Evolutionary conservation across 2,888 invertebrate species (phyloP).

Genomic region (Hirtodrosophila trivittata): DNA sequence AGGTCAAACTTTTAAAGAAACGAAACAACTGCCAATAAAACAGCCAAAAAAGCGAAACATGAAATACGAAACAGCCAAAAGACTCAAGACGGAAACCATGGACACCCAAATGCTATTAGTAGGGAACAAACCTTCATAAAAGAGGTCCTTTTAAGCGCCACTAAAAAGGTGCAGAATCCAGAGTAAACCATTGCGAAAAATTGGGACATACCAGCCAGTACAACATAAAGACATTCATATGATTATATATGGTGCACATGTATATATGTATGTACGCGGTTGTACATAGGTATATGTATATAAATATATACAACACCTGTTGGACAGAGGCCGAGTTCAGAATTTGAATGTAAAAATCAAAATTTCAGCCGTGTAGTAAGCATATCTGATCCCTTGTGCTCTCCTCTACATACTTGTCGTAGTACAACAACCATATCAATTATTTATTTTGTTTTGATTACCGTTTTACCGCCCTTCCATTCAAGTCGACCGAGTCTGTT

Average conservation of each 20-base stretch:
- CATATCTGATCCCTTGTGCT: constrained; percentile 26
- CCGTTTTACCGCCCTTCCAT: constrained; percentile 23
- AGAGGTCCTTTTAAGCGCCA: no score
- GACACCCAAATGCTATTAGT: neutral
- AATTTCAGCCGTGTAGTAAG: constrained; percentile 10
- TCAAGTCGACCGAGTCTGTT: no score
- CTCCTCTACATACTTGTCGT: constrained; percentile 17
- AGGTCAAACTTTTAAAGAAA: constrained; percentile 66
- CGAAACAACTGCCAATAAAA: constrained; percentile 27
- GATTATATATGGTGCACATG: neutral
- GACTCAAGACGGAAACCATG: constrained; percentile 10
- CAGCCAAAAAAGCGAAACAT: constrained; percentile 15
- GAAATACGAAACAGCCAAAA: constrained; percentile 27
- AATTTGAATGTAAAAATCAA: constrained; percentile 6
- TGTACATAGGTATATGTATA: neutral
- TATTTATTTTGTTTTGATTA: constrained; percentile 59
- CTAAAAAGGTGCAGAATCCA: neutral
- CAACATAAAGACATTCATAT: no score
- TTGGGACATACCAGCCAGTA: no score
- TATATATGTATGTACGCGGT: neutral
- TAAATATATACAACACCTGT: neutral
- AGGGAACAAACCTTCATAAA: no score
- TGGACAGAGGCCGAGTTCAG: neutral
- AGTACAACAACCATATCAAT: constrained; percentile 41
- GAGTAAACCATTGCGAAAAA: neutral